phyloP scores from a whole-genome alignment of 2,797 vertebrate species.

The Staurois parvus region DNA sequence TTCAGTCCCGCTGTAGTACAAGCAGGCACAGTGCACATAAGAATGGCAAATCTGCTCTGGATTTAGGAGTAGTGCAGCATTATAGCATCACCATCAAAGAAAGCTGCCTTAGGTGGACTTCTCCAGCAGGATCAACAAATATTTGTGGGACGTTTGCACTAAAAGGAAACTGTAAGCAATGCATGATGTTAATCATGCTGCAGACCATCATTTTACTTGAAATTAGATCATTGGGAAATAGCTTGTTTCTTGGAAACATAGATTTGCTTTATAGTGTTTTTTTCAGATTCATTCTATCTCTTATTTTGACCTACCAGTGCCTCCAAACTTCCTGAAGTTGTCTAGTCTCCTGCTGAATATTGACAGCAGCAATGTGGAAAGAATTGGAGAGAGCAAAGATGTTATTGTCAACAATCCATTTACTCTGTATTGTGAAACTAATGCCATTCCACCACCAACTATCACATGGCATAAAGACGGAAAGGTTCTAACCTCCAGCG shows the following conservation, averaged over 20 bases:
- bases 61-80: too few species aligned
- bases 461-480: conserved; percentile 97
- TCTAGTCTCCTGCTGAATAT: conserved; percentile 74
- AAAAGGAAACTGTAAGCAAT: too few species aligned
- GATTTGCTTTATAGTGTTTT: not conserved
- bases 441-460: conserved; percentile 90
- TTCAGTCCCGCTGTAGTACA: too few species aligned
- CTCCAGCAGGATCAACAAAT: too few species aligned
- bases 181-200: too few species aligned
- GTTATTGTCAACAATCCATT: conserved; percentile 93
- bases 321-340: conserved; percentile 88
- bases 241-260: not conserved
- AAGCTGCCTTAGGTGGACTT: too few species aligned
- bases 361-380: conserved; percentile 69
- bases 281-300: not conserved
- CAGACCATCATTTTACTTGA: too few species aligned
- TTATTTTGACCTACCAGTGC: conserved; percentile 77
- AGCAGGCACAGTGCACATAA: too few species aligned
- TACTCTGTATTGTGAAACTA: conserved; percentile 94
- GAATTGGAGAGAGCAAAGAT: conserved; percentile 76
- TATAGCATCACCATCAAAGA: too few species aligned
- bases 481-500: conserved; percentile 80
- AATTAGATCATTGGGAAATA: too few species aligned
- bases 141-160: too few species aligned
- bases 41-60: too few species aligned